phyloP scores from a whole-genome alignment of 2,113 vertebrate genomes.

The Bubo scandiacus region DNA sequence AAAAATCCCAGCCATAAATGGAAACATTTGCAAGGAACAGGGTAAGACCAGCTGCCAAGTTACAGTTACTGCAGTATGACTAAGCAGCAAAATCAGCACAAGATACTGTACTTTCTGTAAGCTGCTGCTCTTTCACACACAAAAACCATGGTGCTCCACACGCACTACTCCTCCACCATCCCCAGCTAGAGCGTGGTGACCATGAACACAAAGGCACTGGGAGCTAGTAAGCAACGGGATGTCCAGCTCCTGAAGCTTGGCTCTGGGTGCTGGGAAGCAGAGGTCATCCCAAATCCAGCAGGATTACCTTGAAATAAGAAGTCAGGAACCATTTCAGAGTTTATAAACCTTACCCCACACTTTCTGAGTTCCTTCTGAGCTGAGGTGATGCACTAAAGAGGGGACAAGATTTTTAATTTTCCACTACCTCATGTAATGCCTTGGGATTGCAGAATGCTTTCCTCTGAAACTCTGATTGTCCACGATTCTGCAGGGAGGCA shows the following conservation, averaged over 20 bases:
- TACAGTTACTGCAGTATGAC: slow-evolving; percentile 11
- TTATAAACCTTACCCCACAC: neutral
- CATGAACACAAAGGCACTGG: neutral
- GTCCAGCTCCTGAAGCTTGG: neutral
- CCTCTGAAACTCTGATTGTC: neutral
- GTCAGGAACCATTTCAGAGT: neutral
- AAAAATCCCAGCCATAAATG: slow-evolving; percentile 68
- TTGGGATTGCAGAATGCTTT: neutral
- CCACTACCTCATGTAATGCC: neutral
- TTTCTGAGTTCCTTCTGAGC: neutral
- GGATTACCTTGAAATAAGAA: neutral
- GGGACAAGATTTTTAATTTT: neutral
- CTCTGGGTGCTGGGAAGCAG: neutral
- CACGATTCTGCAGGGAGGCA: neutral
- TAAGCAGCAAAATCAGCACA: neutral
- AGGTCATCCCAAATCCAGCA: neutral
- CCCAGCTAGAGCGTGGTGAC: neutral
- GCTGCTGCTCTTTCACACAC: neutral
- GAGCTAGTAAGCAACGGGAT: neutral
- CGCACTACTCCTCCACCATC: neutral
- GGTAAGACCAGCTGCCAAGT: slow-evolving; percentile 19
- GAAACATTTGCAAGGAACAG: slow-evolving; percentile 1
- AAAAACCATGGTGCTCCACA: neutral
- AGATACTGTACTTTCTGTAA: neutral
- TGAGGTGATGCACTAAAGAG: neutral